phyloP scores from a whole-genome alignment of 2,113 vertebrate species.

The Archilochus colubris region DNA sequence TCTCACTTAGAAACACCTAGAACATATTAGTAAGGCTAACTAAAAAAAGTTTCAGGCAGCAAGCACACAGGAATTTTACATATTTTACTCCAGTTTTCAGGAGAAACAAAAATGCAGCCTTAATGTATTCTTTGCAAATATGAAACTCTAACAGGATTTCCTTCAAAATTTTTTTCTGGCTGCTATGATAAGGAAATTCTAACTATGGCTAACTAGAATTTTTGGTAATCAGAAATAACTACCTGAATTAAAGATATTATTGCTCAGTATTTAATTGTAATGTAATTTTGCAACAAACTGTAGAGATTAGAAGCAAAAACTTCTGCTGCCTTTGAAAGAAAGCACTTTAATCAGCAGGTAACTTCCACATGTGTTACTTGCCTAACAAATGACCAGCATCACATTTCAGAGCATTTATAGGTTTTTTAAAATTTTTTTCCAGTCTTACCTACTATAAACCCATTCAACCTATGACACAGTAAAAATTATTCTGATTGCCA shows the following conservation, averaged over 20 bases:
- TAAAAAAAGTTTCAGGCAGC: neutral
- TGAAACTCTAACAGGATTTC: neutral
- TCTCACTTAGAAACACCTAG: neutral
- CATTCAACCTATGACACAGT: neutral
- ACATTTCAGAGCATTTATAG: neutral
- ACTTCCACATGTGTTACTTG: neutral
- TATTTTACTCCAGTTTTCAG: neutral
- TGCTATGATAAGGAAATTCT: neutral
- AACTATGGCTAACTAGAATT: neutral
- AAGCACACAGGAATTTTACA: neutral
- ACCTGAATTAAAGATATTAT: neutral
- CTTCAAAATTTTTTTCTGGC: neutral
- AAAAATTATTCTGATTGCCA: neutral
- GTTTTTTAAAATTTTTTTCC: neutral
- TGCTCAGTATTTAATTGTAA: neutral
- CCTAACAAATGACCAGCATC: neutral
- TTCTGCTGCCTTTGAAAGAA: neutral
- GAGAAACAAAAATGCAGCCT: fast-evolving
- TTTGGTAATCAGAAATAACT: neutral
- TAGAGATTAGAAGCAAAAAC: neutral
- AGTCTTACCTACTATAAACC: neutral
- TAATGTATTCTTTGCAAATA: neutral
- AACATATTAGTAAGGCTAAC: neutral
- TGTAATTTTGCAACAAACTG: neutral
- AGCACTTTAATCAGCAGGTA: neutral